These are phyloP conservation scores for Leptopilina syphax DNA, from an alignment of 2,888 invertebrate species.

Conservation along the genomic window DNA sequence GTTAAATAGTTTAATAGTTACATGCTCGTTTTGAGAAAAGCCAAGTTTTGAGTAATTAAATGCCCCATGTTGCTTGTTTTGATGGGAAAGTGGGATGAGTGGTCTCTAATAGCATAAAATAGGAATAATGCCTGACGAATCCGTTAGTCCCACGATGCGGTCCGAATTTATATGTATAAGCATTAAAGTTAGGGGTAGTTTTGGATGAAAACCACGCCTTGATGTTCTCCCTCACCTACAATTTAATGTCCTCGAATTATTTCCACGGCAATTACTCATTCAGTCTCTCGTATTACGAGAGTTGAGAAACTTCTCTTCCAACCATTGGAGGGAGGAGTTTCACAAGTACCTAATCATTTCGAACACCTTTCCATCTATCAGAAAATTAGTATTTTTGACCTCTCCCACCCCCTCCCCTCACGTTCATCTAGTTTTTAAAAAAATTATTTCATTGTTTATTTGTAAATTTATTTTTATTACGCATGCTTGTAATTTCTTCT, in stretches of 20 bases:
- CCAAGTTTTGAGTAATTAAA: constrained; percentile 13
- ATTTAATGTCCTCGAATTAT: constrained; percentile 65
- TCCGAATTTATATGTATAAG: constrained; percentile 54
- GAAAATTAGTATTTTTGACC: constrained; percentile 2
- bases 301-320: constrained; percentile 50
- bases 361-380: constrained; percentile 31
- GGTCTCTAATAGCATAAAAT: constrained; percentile 26
- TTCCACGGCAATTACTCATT: constrained; percentile 60
- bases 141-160: constrained; percentile 50
- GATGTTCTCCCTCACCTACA: constrained; percentile 50
- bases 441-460: no score
- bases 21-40: constrained; percentile 18
- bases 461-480: no score
- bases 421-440: no score
- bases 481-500: no score
- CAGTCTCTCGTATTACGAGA: constrained; percentile 50
- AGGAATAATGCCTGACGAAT: constrained; percentile 51
- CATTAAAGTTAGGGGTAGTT: constrained; percentile 56
- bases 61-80: constrained; percentile 9
- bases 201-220: constrained; percentile 52
- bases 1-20: constrained; percentile 15
- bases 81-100: not conserved
- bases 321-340: constrained; percentile 16
- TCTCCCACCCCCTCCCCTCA: no score
- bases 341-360: constrained; percentile 39